Evolutionary conservation across 1,140 invertebrate genomes (phyloP), one percentile per base, ranked within the genome.

Genomic region (Drosophila cardini): DNA sequence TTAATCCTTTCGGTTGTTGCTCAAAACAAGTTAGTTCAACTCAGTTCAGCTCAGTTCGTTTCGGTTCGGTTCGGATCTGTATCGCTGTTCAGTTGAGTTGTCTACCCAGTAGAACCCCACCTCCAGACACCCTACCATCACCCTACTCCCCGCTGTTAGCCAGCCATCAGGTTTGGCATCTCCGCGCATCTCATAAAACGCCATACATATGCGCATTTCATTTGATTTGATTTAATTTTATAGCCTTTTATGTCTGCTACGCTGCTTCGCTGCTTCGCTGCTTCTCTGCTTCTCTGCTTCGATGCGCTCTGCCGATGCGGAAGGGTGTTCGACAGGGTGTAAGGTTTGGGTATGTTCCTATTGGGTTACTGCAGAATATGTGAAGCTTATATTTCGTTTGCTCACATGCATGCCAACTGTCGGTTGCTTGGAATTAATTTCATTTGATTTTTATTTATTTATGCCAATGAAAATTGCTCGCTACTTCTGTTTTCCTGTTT

Each of bases 151-250:
- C 26, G 11, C 26, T 13, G 0, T 11, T 30, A 36, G 15, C 11
- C 10, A n/a, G 21, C 21, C 21, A 26, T 26, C 40, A n/a, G 40
- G n/a, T 36, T 36, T 36, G 34, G 42, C 52, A 32, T 56, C 38
- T 9, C 16, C 67, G 72, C 60, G 72, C 79, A 71, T 60, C 71
- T 76, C 80, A 83, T 83, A 72, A 83, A 83, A 72, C 60, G 67
- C 74, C 71, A 82, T 86, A 70, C 83, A 74, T 82, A 87, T 87
- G 82, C 76, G 76, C 83, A 87, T 87, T 87, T 87, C 40, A 87
- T 87, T 87, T 89, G 65, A 87, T 87, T 87, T 87, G 79, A 87
- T 87, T 89, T 87, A 87, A 87, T 87, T 87, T 87, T 80, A 87
- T 87, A 72, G 83, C 78, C 61, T 52, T 82, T 86, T 78, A 76